phyloP scores from a whole-genome alignment of 2,797 vertebrate genomes.

The Selene dorsalis region DNA sequence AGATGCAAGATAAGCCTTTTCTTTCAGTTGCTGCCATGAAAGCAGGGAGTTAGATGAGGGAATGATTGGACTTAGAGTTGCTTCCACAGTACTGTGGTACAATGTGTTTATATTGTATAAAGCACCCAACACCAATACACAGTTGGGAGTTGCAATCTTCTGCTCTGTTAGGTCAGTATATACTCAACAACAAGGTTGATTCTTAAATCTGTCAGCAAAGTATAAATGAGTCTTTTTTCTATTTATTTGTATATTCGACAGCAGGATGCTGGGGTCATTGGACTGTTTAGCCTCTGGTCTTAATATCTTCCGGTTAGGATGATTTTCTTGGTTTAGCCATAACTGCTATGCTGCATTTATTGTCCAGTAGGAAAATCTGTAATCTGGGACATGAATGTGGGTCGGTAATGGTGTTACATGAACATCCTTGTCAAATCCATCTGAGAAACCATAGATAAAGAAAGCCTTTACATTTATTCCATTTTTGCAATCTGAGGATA shows the following conservation, averaged over 20 bases:
- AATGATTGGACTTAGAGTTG: too few species aligned
- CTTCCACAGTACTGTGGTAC: not conserved
- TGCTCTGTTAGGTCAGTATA: not conserved
- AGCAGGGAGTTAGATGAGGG: not conserved
- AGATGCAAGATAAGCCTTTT: constrained; percentile 12
- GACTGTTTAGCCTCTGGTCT: not conserved
- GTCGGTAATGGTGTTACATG: not conserved
- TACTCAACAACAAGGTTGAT: not conserved
- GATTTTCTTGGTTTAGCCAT: not conserved
- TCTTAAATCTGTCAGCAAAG: not conserved
- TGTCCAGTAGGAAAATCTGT: not conserved
- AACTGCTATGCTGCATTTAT: not conserved
- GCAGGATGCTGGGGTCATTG: not conserved
- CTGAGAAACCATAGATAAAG: not conserved
- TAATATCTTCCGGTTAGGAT: not conserved
- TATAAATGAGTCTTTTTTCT: not conserved
- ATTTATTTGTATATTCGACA: not conserved
- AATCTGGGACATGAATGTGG: not conserved
- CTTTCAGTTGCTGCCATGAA: not conserved
- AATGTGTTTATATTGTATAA: not conserved
- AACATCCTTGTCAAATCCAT: not conserved
- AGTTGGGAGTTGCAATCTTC: not conserved
- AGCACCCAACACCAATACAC: not conserved
- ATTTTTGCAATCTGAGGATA: not conserved
- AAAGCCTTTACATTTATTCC: not conserved